These are phyloP conservation scores for Drosophila neutralis DNA, from an alignment of 2,888 invertebrate genomes.

Conservation along the genomic window DNA sequence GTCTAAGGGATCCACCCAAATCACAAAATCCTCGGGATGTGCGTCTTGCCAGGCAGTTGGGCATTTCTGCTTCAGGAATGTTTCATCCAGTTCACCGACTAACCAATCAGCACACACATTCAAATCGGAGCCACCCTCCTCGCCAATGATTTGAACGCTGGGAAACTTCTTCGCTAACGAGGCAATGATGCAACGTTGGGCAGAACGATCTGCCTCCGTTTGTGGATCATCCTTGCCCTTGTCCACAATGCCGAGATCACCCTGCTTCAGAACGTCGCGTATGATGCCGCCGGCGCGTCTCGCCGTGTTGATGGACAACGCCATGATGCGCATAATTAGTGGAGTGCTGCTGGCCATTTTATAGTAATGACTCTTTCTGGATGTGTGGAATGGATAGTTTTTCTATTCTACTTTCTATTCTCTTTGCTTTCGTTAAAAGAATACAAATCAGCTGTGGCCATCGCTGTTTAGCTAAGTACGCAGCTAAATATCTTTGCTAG, in stretches of 20 bases:
- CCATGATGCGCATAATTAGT: constrained; percentile 83
- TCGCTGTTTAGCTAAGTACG: constrained; percentile 29
- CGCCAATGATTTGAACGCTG: constrained; percentile 93
- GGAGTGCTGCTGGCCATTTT: constrained; percentile 62
- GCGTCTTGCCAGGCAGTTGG: constrained; percentile 88
- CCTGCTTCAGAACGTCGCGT: constrained; percentile 94
- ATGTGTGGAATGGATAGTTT: constrained; percentile 41
- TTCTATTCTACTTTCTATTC: constrained; percentile 6
- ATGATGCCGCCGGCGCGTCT: constrained; percentile 95
- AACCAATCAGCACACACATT: constrained; percentile 89
- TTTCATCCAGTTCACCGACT: constrained; percentile 89
- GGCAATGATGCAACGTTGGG: constrained; percentile 96
- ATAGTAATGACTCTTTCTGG: not conserved
- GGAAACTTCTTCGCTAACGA: constrained; percentile 94
- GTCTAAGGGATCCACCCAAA: constrained; percentile 99
- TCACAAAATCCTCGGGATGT: constrained; percentile 93
- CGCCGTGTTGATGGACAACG: constrained; percentile 87
- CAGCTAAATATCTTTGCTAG: not conserved
- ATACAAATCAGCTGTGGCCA: constrained; percentile 35
- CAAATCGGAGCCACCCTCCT: constrained; percentile 91
- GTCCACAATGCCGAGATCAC: constrained; percentile 95
- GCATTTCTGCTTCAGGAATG: constrained; percentile 88
- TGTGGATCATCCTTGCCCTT: constrained; percentile 98
- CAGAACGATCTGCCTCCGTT: constrained; percentile 98
- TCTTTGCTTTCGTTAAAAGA: constrained; percentile 16